Base-by-base conservation (phyloP, 2,797 vertebrate genomes). In the Phrynocephalus forsythii region DNA sequence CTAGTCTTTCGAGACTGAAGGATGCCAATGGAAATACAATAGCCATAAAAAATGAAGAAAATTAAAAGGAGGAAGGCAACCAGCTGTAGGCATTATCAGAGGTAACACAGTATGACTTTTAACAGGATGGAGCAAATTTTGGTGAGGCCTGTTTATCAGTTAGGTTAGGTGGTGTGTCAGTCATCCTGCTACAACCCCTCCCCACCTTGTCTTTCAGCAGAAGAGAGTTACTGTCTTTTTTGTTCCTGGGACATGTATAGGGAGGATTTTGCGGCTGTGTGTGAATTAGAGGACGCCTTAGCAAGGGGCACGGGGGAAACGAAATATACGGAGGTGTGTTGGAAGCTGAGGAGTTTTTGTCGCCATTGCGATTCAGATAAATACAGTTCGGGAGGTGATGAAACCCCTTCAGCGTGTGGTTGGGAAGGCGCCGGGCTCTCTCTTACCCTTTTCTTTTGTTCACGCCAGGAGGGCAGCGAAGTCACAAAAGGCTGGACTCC, bases 391-490 rank as follows among this genome's bases (percentile, higher is more conserved):
- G 66, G 48, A 30, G 28, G 33, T 68, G 78, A 52, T 22, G 28
- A 76, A 28, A 5, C 38, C 38, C 38, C 38, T 44, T 44, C 38
- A 44, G 38, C 38, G 38, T 44, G 38, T 44, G 38, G 38, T 44
- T 44, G 68, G 68, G 67, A 24, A 67, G 24, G 66, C 66, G 24
- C 66, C 66, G 24, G 20, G 3, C 18, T 24, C 66, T 20, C 67
- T 28, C 26, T 71, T 63, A 48, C 4, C 33, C 52, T 84, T 56
- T 56, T 66, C 11, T 81, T 81, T 88, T 82, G 75, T 77, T 71
- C 66, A 7, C 56, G 22, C 33, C n/a, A 60, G 60, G 11, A 20
- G 7, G 68, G 44, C 18, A 79, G 71, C 50, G 24, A 66, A 69
- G 69, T 4, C 28, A 66, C 33, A 66, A 15, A 20, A 7, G n/a